Evolutionary conservation across 1,140 invertebrate genomes (phyloP).

Genomic region (Zaprionus inermis): DNA sequence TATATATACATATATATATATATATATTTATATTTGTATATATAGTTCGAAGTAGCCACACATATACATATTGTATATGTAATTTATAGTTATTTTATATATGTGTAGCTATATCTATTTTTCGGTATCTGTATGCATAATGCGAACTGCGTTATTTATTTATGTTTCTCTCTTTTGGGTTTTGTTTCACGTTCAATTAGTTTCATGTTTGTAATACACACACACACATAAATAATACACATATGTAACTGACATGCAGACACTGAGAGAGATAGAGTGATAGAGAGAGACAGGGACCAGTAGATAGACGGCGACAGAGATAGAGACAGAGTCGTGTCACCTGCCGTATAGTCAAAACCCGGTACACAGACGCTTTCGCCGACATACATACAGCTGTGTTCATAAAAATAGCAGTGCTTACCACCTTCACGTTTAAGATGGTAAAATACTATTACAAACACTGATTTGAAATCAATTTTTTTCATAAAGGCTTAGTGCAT

Average conservation of each 20-base stretch:
- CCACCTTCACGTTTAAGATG: too few species aligned
- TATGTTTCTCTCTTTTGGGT: constrained; percentile 41
- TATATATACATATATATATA: constrained; percentile 20
- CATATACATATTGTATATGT: constrained; percentile 39
- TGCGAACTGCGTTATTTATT: constrained; percentile 61
- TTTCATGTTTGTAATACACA: constrained; percentile 53
- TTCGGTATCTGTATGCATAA: constrained; percentile 41
- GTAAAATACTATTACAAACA: too few species aligned
- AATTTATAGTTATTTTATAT: constrained; percentile 32
- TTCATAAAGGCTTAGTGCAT: too few species aligned
- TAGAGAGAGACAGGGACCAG: neutral
- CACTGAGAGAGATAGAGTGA: constrained; percentile 12
- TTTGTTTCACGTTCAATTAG: constrained; percentile 58
- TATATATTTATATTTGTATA: too few species aligned
- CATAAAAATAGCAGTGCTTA: too few species aligned
- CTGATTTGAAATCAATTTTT: too few species aligned
- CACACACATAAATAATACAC: constrained; percentile 27
- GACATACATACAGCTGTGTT: constrained; percentile 12
- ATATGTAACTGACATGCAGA: constrained; percentile 23
- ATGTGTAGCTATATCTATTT: constrained; percentile 38
- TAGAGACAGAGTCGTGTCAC: neutral
- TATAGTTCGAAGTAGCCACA: constrained; percentile 19
- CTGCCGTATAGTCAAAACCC: neutral
- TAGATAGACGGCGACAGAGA: neutral
- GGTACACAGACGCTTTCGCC: constrained; percentile 4